These are phyloP conservation scores for Daphoenositta chrysoptera DNA, from an alignment of 2,113 vertebrate genomes.

Conservation along the genomic window DNA sequence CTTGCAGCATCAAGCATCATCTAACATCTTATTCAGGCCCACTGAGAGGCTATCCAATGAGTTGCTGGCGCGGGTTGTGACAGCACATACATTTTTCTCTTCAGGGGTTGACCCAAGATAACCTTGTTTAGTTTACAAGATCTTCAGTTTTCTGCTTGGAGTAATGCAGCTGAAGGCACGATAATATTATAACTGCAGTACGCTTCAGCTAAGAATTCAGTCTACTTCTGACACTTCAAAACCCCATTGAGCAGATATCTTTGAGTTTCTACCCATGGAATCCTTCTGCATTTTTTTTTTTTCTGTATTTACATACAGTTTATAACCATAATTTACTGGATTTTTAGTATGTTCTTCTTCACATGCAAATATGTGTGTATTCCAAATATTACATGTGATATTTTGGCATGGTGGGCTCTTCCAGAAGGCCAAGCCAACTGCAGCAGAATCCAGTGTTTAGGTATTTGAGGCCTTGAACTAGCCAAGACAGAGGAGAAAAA, in stretches of 20 bases:
- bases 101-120: neutral
- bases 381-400: neutral
- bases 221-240: neutral
- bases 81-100: neutral
- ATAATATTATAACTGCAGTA: neutral
- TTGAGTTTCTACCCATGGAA: neutral
- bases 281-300: neutral
- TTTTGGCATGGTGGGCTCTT: neutral
- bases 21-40: neutral
- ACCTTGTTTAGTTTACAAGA: neutral
- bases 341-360: neutral
- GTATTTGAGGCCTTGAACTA: neutral
- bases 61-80: neutral
- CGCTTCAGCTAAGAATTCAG: neutral
- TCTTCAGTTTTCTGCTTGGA: neutral
- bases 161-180: neutral
- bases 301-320: neutral
- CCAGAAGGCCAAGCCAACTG: neutral
- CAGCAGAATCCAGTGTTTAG: neutral
- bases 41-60: neutral
- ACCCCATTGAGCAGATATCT: neutral
- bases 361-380: neutral
- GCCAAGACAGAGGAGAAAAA: neutral
- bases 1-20: neutral
- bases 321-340: neutral